phyloP scores from a whole-genome alignment of 2,797 vertebrate species.

The Phoxinus dragarum region DNA sequence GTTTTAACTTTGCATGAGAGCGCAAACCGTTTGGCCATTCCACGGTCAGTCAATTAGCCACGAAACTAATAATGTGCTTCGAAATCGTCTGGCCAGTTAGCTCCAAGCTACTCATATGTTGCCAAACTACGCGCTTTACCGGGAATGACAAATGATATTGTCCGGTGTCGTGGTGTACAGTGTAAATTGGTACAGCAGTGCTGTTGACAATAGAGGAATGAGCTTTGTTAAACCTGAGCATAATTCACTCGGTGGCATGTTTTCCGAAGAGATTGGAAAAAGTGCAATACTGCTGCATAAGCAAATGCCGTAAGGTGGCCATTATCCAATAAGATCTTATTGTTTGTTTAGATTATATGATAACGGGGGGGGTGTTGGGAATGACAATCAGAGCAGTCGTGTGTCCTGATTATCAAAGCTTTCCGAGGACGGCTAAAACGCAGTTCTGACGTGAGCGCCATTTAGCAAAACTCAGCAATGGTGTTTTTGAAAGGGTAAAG shows the following conservation, averaged over 20 bases:
- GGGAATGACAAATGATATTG: constrained; percentile 62
- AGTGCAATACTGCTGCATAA: constrained; percentile 76
- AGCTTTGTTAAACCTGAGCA: constrained; percentile 74
- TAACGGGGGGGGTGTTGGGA: constrained; percentile 11
- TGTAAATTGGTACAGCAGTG: constrained; percentile 76
- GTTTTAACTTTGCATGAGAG: constrained; percentile 43
- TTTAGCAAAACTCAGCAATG: constrained; percentile 17
- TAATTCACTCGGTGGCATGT: constrained; percentile 76
- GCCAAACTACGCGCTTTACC: constrained; percentile 30
- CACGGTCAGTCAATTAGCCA: constrained; percentile 40
- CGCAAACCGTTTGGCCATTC: constrained; percentile 27
- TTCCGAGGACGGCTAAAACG: constrained; percentile 5
- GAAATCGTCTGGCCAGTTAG: constrained; percentile 31
- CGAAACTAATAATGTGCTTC: constrained; percentile 36
- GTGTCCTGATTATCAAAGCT: constrained; percentile 63
- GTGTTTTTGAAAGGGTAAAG: constrained; percentile 5
- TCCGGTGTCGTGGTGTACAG: constrained; percentile 22
- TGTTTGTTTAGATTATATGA: constrained; percentile 57
- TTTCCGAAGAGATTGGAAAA: constrained; percentile 70
- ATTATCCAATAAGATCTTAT: constrained; percentile 46
- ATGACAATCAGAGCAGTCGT: constrained; percentile 33
- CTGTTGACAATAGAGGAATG: constrained; percentile 77
- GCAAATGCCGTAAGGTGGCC: constrained; percentile 74
- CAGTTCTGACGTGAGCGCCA: neutral
- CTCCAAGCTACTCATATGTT: constrained; percentile 35